Base-by-base conservation (phyloP, 1,140 invertebrate species). In the Calephelis virginiensis region DNA sequence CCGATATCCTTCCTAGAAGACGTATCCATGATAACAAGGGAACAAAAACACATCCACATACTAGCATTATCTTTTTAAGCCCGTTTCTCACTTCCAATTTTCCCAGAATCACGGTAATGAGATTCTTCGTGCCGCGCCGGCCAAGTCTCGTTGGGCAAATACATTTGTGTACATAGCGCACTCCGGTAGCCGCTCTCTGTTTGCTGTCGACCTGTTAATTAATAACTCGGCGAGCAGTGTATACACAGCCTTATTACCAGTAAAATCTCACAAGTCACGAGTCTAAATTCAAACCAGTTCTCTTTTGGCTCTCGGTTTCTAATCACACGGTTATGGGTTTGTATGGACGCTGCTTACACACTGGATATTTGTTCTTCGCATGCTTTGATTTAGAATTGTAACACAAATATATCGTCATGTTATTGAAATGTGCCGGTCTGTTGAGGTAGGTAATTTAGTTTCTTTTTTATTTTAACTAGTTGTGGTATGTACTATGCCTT, bases 151-250 rank as follows among this genome's bases (percentile, higher is more conserved):
- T 63, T 75, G 81, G 68, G 78, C 74, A 89, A 89, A 90, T 78
- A 89, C 49, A 66, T 71, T 80, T 89, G 88, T 90, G 82, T 89
- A 71, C 85, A 56, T n/a, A 89, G 88, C 84, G 88, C 86, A 83
- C 78, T 77, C 77, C 88, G 73, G 86, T 90, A 90, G 88, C 86
- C 77, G 74, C 79, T 77, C 78, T 76, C 79, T 90, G 85, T 90
- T 90, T 90, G 80, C 83, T 88, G 88, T 90, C 88, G 85, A 90
- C 83, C 86, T 87, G 88, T 83, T 90, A 90, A 90, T 90, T 90
- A 90, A 90, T 90, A 89, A 90, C 86, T 81, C 86, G 84, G 72
- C 77, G 82, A 77, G 74, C 80, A 76, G 71, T 90, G 85, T 90
- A 77, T 89, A 84, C 88, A 87, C 86, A 88, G 84, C 88, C 88